A percentile compares a stretch with the other conserved stretches of the same genome.
phyloP scores from a whole-genome alignment of 2,888 invertebrate genomes.

The Drymonia ruficornis region DNA sequence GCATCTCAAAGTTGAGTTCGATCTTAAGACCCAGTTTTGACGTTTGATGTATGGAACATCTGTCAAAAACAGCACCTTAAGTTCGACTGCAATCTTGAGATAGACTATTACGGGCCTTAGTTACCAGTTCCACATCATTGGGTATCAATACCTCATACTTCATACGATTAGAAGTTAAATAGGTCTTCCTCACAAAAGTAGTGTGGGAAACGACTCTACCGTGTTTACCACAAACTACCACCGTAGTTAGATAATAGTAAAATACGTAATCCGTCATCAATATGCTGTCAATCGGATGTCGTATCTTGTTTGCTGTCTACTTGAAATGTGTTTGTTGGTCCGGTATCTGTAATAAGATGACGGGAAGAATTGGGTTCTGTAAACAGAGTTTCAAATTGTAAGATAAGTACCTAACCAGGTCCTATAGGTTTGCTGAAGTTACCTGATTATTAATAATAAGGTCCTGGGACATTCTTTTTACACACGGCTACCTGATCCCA shows the following conservation, averaged over 20 bases:
- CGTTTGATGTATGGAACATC: too few relatives aligned
- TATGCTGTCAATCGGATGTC: conserved; percentile 56
- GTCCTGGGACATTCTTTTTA: too few relatives aligned
- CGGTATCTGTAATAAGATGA: conserved; percentile 18
- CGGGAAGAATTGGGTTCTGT: conserved; percentile 20
- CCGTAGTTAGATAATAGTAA: conserved; percentile 46
- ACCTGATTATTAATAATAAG: too few relatives aligned
- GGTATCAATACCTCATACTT: too few relatives aligned
- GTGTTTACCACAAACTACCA: conserved; percentile 34
- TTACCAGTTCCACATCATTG: too few relatives aligned
- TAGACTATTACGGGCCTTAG: too few relatives aligned
- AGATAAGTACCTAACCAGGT: conserved; percentile 5
- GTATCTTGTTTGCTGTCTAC: conserved; percentile 43
- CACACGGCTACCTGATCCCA: too few relatives aligned
- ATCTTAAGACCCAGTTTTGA: too few relatives aligned
- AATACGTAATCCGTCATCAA: conserved; percentile 53
- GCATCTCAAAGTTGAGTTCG: too few relatives aligned
- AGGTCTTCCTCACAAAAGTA: conserved; percentile 20
- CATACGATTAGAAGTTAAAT: neutral
- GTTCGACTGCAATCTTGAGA: too few relatives aligned
- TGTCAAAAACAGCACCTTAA: too few relatives aligned
- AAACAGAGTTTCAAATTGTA: conserved; percentile 2
- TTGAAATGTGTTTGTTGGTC: conserved; percentile 26
- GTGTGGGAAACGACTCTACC: conserved; percentile 37
- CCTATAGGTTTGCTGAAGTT: neutral